Evolutionary conservation across 2,888 invertebrate species (phyloP).

Genomic region (Pharmacophagus antenor): DNA sequence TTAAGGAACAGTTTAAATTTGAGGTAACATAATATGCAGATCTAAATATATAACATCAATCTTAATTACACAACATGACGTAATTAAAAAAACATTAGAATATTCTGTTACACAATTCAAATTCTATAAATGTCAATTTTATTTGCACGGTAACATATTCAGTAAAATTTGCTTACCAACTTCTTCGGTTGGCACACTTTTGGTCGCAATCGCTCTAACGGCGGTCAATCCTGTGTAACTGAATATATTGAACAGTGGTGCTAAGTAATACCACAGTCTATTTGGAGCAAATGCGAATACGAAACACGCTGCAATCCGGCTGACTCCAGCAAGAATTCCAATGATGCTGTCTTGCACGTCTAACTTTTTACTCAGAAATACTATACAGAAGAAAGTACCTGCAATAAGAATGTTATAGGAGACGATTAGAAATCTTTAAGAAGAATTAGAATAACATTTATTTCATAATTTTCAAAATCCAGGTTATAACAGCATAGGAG

Average conservation of each 20-base stretch:
- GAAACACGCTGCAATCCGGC: slow-evolving; percentile 77
- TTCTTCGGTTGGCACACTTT: slow-evolving; percentile 79
- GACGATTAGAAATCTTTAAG: not conserved
- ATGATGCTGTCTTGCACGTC: slow-evolving; percentile 73
- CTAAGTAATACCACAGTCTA: slow-evolving; percentile 71
- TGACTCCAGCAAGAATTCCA: slow-evolving; percentile 70
- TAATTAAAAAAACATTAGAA: no score
- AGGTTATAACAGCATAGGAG: no score
- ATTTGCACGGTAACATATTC: no score
- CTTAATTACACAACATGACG: not conserved
- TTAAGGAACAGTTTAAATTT: not conserved
- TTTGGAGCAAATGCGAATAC: slow-evolving; percentile 75
- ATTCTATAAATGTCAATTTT: no score
- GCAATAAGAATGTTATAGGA: slow-evolving; percentile 29
- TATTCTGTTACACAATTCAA: no score
- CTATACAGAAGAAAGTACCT: slow-evolving; percentile 76
- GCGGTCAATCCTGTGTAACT: slow-evolving; percentile 80
- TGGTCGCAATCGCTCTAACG: slow-evolving; percentile 79
- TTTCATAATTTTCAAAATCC: not conserved
- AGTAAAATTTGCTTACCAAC: slow-evolving; percentile 60
- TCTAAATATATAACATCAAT: not conserved
- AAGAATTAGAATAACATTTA: not conserved
- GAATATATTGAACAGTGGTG: slow-evolving; percentile 75
- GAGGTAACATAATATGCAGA: not conserved
- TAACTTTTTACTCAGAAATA: slow-evolving; percentile 63